Percentiles rank a stretch among this genome's conserved stretches.
Evolutionary conservation across 1,140 invertebrate genomes (phyloP).

Genomic region (Sitophilus oryzae): DNA sequence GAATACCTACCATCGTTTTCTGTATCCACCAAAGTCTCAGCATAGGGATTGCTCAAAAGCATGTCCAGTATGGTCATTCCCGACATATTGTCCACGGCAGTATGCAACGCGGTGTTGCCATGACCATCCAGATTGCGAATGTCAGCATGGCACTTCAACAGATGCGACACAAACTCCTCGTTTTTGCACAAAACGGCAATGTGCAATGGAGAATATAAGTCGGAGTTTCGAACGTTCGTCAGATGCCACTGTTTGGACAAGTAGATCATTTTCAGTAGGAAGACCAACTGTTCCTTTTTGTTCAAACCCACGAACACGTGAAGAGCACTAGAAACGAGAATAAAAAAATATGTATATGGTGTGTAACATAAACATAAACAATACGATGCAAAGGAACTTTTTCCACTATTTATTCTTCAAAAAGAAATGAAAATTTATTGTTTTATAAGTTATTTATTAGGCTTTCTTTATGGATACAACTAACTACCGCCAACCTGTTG

Average conservation of each 20-base stretch:
- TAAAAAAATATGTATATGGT: background rate
- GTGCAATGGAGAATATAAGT: slow-evolving; percentile 25
- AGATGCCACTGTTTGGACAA: slow-evolving; percentile 23
- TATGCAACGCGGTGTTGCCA: slow-evolving; percentile 49
- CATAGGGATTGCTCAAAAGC: slow-evolving; percentile 9
- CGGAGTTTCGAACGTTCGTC: slow-evolving; percentile 20
- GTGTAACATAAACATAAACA: background rate
- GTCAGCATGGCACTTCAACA: slow-evolving; percentile 47
- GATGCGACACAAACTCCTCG: slow-evolving; percentile 33
- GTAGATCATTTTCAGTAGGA: slow-evolving; percentile 27
- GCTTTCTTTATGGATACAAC: too few species aligned
- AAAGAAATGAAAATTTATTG: slow-evolving; percentile 8
- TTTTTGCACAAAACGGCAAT: slow-evolving; percentile 29
- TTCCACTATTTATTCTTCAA: background rate
- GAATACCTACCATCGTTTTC: slow-evolving; percentile 39
- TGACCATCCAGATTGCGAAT: slow-evolving; percentile 46
- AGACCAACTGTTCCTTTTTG: slow-evolving; percentile 21
- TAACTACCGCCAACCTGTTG: too few species aligned
- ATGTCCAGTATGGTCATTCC: slow-evolving; percentile 22
- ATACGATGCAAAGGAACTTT: too few species aligned
- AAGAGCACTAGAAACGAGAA: slow-evolving; percentile 24
- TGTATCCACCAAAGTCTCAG: slow-evolving; percentile 30
- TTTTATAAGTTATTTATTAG: too few species aligned
- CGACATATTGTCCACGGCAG: slow-evolving; percentile 44
- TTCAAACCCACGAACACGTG: slow-evolving; percentile 28